phyloP scores from a whole-genome alignment of 2,888 invertebrate species.

The Entomobrya multifasciata region DNA sequence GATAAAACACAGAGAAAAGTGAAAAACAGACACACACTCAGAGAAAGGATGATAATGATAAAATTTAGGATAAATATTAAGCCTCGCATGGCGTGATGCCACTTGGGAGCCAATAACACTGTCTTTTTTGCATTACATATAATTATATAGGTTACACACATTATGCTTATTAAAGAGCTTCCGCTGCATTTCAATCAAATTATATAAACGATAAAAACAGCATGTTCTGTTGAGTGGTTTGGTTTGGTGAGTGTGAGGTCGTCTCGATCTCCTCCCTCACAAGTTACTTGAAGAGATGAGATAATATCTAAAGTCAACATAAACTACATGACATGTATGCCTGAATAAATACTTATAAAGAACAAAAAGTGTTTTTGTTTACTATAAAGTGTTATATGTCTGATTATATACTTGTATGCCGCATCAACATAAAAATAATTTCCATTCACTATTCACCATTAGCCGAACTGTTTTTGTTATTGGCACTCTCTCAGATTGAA shows the following conservation, averaged over 20 bases:
- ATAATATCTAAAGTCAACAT: neutral
- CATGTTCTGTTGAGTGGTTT: neutral
- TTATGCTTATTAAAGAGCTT: slow-evolving; percentile 28
- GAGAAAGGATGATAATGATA: slow-evolving; percentile 1
- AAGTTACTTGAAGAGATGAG: neutral
- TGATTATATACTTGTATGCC: too few species aligned
- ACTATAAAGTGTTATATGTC: neutral
- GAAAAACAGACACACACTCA: neutral
- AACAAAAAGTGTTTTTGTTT: too few species aligned
- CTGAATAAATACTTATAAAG: too few species aligned
- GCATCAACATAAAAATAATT: too few species aligned
- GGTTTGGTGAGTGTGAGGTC: neutral
- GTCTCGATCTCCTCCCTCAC: neutral
- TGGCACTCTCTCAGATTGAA: neutral
- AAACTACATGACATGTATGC: neutral
- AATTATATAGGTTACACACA: neutral
- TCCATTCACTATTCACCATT: neutral
- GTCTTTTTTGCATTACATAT: slow-evolving; percentile 11
- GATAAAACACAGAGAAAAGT: slow-evolving; percentile 11
- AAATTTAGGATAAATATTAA: slow-evolving; percentile 54
- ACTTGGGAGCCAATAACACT: slow-evolving; percentile 44
- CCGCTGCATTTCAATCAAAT: slow-evolving; percentile 48
- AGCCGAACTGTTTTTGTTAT: too few species aligned
- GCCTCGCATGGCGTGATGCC: slow-evolving; percentile 60
- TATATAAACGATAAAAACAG: neutral